phyloP scores from a whole-genome alignment of 2,888 invertebrate species.

The Drosophila mimica region DNA sequence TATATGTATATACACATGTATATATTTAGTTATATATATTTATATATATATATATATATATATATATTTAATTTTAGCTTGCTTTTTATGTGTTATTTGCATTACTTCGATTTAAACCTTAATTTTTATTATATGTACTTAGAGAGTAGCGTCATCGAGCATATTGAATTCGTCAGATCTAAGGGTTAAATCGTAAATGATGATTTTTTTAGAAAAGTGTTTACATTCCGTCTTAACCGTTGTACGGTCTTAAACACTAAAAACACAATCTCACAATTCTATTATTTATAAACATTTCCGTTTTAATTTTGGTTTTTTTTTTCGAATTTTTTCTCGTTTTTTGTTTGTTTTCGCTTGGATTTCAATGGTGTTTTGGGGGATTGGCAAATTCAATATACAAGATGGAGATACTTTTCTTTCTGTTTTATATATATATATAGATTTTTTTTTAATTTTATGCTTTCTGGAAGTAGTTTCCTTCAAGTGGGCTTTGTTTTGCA shows the following conservation, averaged over 20 bases:
- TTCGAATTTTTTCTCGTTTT: slow-evolving; percentile 26
- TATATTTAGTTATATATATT: slow-evolving; percentile 44
- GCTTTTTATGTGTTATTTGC: slow-evolving; percentile 40
- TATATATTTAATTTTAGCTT: slow-evolving; percentile 17
- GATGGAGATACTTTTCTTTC: slow-evolving; percentile 73
- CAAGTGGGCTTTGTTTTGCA: slow-evolving; percentile 53
- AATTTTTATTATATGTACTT: slow-evolving; percentile 71
- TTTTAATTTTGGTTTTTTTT: slow-evolving; percentile 52
- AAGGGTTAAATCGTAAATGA: slow-evolving; percentile 61
- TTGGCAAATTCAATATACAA: slow-evolving; percentile 81
- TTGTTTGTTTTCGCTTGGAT: slow-evolving; percentile 22
- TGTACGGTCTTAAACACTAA: slow-evolving; percentile 56
- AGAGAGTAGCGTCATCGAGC: slow-evolving; percentile 82
- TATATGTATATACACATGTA: slow-evolving; percentile 39
- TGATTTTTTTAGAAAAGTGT: slow-evolving; percentile 40
- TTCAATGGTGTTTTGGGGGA: slow-evolving; percentile 38
- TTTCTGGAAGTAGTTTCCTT: slow-evolving; percentile 47
- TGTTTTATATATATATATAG: slow-evolving; percentile 11
- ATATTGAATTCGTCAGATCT: slow-evolving; percentile 82
- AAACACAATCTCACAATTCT: slow-evolving; percentile 69
- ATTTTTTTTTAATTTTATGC: slow-evolving; percentile 45
- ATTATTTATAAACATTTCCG: slow-evolving; percentile 50
- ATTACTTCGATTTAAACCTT: slow-evolving; percentile 69
- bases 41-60: slow-evolving; percentile 37
- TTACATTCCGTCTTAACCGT: slow-evolving; percentile 57